Percentiles rank a stretch among this genome's conserved stretches.
These are phyloP conservation scores for Sminthopsis crassicaudata DNA, from an alignment of 2,113 vertebrate species.

Conservation along the genomic window DNA sequence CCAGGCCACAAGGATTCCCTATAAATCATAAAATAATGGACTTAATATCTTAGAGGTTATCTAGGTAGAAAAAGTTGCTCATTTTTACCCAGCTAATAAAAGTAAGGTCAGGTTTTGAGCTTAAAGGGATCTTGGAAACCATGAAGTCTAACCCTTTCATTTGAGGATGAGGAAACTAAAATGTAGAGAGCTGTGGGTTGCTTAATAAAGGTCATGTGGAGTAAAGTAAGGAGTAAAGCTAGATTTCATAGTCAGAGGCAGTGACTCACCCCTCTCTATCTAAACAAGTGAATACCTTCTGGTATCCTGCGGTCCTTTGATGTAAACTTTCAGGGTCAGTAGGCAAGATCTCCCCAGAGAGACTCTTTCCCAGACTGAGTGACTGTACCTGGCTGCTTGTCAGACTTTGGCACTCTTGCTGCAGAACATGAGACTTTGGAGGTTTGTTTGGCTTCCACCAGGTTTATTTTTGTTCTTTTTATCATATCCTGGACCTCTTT, in stretches of 20 bases:
- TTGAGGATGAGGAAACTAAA: neutral
- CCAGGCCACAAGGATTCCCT: neutral
- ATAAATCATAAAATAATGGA: neutral
- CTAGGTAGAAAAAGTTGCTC: neutral
- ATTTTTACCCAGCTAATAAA: neutral
- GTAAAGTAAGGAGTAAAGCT: neutral
- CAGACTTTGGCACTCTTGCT: slow-evolving; percentile 10
- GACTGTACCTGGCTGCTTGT: neutral
- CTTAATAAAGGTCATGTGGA: neutral
- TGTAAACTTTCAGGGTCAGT: neutral
- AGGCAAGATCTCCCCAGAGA: slow-evolving; percentile 43
- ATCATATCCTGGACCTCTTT: neutral
- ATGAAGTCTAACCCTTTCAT: neutral
- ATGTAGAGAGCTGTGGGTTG: neutral
- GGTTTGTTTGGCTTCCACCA: neutral
- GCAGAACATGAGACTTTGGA: neutral
- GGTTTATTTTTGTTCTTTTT: slow-evolving; percentile 17
- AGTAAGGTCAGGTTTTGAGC: neutral
- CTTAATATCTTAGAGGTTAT: neutral
- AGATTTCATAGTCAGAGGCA: neutral
- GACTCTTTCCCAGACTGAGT: neutral
- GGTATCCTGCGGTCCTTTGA: neutral
- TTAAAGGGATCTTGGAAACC: neutral
- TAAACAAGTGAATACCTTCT: neutral
- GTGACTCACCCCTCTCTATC: neutral